A percentile compares a stretch with the other conserved stretches of the same genome.
Evolutionary conservation across 2,888 invertebrate species (phyloP).

Genomic region (Parnassius glacialis): DNA sequence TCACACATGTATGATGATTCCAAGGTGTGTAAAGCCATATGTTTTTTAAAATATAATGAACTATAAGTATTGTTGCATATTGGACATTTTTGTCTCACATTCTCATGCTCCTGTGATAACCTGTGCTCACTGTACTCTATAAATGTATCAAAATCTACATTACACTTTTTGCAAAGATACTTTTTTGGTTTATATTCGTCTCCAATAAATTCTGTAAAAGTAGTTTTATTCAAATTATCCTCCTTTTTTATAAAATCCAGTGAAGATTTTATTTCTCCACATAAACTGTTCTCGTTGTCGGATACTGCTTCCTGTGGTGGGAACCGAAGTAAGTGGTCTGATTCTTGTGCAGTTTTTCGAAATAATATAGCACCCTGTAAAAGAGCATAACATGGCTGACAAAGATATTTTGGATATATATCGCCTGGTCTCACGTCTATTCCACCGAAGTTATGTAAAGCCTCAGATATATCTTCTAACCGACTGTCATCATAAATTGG

Average conservation of each 20-base stretch:
- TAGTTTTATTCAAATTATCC: slow-evolving; percentile 17
- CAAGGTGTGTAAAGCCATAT: slow-evolving; percentile 51
- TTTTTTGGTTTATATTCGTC: slow-evolving; percentile 22
- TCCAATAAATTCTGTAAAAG: neutral
- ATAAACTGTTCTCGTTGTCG: slow-evolving; percentile 22
- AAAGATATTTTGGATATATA: slow-evolving; percentile 58
- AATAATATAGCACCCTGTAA: slow-evolving; percentile 62
- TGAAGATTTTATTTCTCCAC: slow-evolving; percentile 11
- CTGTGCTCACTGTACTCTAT: slow-evolving; percentile 57
- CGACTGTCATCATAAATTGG: slow-evolving; percentile 49
- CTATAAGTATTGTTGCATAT: slow-evolving; percentile 60
- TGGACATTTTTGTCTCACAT: slow-evolving; percentile 50
- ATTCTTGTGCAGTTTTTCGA: slow-evolving; percentile 60
- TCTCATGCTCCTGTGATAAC: slow-evolving; percentile 59
- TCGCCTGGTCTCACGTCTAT: slow-evolving; percentile 53
- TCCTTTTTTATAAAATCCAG: slow-evolving; percentile 27
- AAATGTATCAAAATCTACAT: slow-evolving; percentile 50
- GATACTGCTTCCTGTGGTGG: slow-evolving; percentile 31
- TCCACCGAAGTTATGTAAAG: slow-evolving; percentile 48
- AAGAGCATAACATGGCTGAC: slow-evolving; percentile 52
- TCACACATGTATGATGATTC: slow-evolving; percentile 59
- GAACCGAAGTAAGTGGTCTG: slow-evolving; percentile 49
- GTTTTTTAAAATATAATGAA: slow-evolving; percentile 55
- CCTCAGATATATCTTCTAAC: slow-evolving; percentile 46
- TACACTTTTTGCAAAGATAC: slow-evolving; percentile 54